Percentiles rank a stretch among this genome's conserved stretches.
Conservation (phyloP, 2,888 invertebrate species). For the Campoletis raptor region DNA sequence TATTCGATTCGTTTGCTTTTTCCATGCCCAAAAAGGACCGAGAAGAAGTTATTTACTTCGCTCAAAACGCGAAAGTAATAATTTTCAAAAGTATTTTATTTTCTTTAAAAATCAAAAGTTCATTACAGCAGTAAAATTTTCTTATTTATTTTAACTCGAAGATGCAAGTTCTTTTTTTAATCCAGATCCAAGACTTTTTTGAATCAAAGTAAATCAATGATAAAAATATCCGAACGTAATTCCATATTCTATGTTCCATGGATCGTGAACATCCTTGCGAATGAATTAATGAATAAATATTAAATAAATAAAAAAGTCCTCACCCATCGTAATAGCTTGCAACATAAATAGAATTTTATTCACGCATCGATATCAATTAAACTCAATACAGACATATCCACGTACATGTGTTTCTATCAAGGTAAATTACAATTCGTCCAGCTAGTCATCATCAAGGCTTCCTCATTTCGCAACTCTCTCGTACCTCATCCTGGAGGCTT, state of each 20-base stretch:
- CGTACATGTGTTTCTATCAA: background rate
- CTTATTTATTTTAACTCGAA: background rate
- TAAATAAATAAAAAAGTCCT: background rate
- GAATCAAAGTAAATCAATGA: background rate
- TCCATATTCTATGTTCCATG: background rate
- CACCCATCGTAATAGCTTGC: background rate
- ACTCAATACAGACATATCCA: background rate
- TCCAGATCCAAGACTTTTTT: background rate
- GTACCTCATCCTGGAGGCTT: constrained; percentile 12
- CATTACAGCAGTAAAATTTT: background rate
- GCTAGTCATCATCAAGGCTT: constrained; percentile 40
- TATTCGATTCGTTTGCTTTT: constrained; percentile 37
- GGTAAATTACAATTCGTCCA: constrained; percentile 23
- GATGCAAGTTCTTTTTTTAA: background rate
- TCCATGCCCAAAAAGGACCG: background rate
- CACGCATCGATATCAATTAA: background rate
- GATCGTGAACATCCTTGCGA: background rate
- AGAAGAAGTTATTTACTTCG: background rate
- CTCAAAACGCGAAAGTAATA: background rate
- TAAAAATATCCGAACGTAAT: no score
- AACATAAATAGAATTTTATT: constrained; percentile 8
- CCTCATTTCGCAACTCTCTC: constrained; percentile 23
- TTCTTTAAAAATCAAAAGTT: background rate
- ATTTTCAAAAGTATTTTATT: background rate
- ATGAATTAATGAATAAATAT: background rate